Conservation (phyloP, 2,888 invertebrate genomes). For the Nebria brevicollis region DNA sequence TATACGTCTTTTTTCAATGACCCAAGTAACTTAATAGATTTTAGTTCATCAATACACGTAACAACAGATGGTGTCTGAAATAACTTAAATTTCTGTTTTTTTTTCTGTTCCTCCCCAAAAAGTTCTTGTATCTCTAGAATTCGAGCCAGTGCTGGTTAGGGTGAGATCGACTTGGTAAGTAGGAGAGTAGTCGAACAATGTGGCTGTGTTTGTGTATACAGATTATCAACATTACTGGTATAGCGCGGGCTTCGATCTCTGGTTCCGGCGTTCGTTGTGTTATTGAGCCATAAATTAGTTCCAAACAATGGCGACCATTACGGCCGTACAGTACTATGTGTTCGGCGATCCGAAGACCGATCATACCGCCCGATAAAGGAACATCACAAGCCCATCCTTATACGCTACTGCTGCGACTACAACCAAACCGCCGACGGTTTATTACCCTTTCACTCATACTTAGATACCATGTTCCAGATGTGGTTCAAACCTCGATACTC, state of each 20-base stretch:
- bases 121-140: background rate
- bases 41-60: no score
- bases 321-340: slow-evolving; percentile 51
- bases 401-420: background rate
- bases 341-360: slow-evolving; percentile 19
- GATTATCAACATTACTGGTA: slow-evolving; percentile 58
- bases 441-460: background rate
- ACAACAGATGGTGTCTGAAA: no score
- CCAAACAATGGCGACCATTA: slow-evolving; percentile 59
- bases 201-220: slow-evolving; percentile 55
- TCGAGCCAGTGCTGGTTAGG: background rate
- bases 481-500: background rate
- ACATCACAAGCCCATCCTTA: slow-evolving; percentile 8
- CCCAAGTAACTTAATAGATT: no score
- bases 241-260: slow-evolving; percentile 54
- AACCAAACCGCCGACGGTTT: background rate
- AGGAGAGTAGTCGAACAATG: background rate
- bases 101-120: background rate
- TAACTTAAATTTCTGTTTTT: no score
- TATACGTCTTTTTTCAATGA: no score
- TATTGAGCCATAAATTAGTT: slow-evolving; percentile 61
- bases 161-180: background rate
- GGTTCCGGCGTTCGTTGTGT: slow-evolving; percentile 56
- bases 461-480: background rate
- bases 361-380: slow-evolving; percentile 38